A percentile compares a stretch with the other conserved stretches of the same genome.
Evolutionary conservation across 1,140 invertebrate genomes (phyloP).

Genomic region (Teleogryllus occipitalis): DNA sequence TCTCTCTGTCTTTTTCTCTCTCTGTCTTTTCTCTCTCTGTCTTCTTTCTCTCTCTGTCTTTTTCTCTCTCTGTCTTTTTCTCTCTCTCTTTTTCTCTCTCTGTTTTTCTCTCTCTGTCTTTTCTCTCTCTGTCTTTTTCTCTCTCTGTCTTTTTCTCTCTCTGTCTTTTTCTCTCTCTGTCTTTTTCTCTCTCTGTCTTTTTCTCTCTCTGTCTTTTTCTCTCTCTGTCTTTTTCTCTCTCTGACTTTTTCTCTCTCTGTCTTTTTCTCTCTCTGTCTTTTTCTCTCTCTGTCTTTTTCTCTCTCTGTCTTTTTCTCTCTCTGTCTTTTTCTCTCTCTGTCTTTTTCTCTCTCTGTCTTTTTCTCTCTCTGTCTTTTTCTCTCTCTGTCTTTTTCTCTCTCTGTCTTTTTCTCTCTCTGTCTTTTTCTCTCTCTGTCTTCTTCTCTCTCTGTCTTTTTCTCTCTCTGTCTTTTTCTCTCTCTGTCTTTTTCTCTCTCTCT

Average conservation of each 20-base stretch:
- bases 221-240: background rate
- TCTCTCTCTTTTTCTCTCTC: background rate
- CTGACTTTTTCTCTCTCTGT: too few relatives aligned
- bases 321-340: background rate
- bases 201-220: background rate
- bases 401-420: conserved; percentile 10
- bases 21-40: too few relatives aligned
- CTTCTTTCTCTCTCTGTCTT: conserved; percentile 10
- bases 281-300: background rate
- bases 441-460: background rate
- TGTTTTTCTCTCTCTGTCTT: too few relatives aligned
- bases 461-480: background rate
- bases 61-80: background rate
- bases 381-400: conserved; percentile 20
- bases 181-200: background rate
- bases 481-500: background rate
- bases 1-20: background rate
- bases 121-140: background rate
- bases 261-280: background rate
- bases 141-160: background rate
- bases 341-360: conserved; percentile 8
- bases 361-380: conserved; percentile 18
- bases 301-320: background rate
- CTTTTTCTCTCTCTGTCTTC: background rate
- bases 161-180: background rate